These are phyloP conservation scores for Corythornis leucogaster DNA, from an alignment of 2,797 vertebrate genomes.

Conservation along the genomic window DNA sequence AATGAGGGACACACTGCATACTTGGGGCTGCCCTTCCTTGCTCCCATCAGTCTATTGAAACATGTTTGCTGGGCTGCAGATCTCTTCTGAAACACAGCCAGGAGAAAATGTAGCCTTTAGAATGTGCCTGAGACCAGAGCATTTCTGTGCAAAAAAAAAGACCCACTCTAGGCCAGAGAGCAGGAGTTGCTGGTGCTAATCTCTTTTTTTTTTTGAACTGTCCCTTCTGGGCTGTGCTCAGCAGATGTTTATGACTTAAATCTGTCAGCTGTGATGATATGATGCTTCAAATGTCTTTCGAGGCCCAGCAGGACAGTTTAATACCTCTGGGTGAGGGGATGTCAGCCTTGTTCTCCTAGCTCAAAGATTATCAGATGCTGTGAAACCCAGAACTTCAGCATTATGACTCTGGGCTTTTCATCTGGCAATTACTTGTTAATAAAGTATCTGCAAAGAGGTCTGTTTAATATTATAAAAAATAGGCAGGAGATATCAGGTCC, in stretches of 20 bases:
- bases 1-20: fast-evolving
- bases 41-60: background rate
- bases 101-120: fast-evolving
- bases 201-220: background rate
- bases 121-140: background rate
- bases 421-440: background rate
- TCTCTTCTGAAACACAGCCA: background rate
- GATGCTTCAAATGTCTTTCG: constrained; percentile 6
- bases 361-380: background rate
- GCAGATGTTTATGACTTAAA: constrained; percentile 41
- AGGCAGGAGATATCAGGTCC: background rate
- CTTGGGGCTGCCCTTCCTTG: fast-evolving
- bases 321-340: background rate
- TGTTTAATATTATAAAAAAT: background rate
- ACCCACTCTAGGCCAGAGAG: background rate
- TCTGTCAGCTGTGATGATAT: constrained; percentile 25
- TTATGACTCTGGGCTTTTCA: background rate
- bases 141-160: background rate
- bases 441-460: background rate
- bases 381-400: background rate
- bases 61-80: background rate
- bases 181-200: background rate
- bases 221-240: background rate
- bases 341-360: background rate
- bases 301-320: background rate